phyloP scores from a whole-genome alignment of 2,797 vertebrate species.

The Clarias fuscus region DNA sequence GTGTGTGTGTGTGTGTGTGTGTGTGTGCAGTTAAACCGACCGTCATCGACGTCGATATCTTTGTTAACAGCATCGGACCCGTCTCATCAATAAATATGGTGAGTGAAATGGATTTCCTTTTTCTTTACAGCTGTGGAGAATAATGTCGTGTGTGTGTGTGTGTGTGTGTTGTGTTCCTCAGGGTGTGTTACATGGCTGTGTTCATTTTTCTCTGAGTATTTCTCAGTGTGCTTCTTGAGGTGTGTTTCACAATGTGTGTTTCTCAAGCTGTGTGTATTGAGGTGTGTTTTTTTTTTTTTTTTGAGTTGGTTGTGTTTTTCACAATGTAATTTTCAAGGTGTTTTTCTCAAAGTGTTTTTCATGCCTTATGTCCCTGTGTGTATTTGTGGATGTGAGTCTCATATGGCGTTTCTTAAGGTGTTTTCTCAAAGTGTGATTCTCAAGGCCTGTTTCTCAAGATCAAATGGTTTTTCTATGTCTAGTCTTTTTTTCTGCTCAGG shows the following conservation, averaged over 20 bases:
- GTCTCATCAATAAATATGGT: slow-evolving; percentile 99
- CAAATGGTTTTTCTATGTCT: not conserved
- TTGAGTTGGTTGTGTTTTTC: too few species aligned
- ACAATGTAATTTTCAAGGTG: too few species aligned
- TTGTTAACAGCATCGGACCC: slow-evolving; percentile 96
- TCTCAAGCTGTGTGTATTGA: too few species aligned
- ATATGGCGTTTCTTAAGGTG: too few species aligned
- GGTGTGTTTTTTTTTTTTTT: too few species aligned
- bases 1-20: slow-evolving; percentile 23
- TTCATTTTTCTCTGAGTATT: too few species aligned
- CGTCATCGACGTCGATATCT: slow-evolving; percentile 93
- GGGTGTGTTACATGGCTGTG: not conserved
- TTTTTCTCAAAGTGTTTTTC: too few species aligned
- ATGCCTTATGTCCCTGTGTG: too few species aligned
- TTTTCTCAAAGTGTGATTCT: not conserved
- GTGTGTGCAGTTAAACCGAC: slow-evolving; percentile 88
- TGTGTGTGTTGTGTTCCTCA: not conserved
- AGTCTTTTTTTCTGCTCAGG: too few species aligned
- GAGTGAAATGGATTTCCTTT: slow-evolving; percentile 66
- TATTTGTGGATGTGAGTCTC: too few species aligned
- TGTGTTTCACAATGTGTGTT: too few species aligned
- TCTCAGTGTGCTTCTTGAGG: too few species aligned
- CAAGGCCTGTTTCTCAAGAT: not conserved
- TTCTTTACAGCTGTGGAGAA: not conserved
- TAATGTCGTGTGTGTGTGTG: not conserved